Evolutionary conservation across 2,113 vertebrate genomes (phyloP), one percentile per base, ranked within the genome.

Genomic region (Entomyzon cyanotis): DNA sequence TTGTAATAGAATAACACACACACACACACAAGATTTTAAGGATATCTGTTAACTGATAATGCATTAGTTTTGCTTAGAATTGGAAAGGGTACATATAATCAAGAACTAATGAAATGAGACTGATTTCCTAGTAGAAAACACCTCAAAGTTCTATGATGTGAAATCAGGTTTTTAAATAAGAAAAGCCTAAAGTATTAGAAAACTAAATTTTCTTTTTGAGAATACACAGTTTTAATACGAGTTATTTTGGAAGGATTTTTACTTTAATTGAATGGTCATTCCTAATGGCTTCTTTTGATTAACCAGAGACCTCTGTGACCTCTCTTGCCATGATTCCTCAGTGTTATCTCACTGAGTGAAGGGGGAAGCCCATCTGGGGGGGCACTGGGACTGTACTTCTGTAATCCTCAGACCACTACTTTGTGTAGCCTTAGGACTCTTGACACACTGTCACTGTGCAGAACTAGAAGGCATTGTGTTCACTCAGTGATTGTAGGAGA

Each of bases 341-440:
- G 9, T 37, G 28, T 62, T 58, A 23, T 12, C 11, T 77, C 25
- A 2, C 14, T 37, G 41, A 53, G 35, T 47, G 25, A 41, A 47
- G 18, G 12, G 24, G 27, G 55, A 65, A 74, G 25, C 35, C 22
- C 63, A 52, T 18, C 30, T 76, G 46, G 6, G 6, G 65, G 68
- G 35, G 33, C 10, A 24, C 8, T 0, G 0, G 18, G 37, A 19
- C 10, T 2, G 0, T 60, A 3, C 4, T 75, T 59, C 25, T 49
- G 30, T 70, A 76, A 87, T 39, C 46, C 44, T 83, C 80, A 70
- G 31, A n/a, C 6, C 9, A 2, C 41, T 41, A 15, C 42, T 69
- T 94, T 64, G 73, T 93, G 14, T n/a, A 0, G 35, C 25, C 60
- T 17, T 64, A 4, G n/a, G 42, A 41, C 58, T 75, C 56, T 31